A percentile compares a stretch with the other conserved stretches of the same genome.
phyloP scores from a whole-genome alignment of 2,797 vertebrate genomes.

The Lutjanus argentimaculatus region DNA sequence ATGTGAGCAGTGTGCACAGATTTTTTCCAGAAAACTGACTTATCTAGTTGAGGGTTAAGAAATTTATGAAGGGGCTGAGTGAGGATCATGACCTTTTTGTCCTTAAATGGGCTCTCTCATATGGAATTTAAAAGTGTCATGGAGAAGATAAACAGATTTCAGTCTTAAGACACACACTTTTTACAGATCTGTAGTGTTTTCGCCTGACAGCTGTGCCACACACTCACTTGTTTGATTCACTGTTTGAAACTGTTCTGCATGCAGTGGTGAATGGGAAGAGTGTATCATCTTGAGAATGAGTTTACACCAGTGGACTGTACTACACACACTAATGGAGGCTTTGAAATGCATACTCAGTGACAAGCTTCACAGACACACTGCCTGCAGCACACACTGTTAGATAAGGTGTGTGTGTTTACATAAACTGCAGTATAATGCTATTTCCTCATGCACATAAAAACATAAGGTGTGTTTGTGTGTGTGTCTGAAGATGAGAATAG shows the following conservation, averaged over 20 bases:
- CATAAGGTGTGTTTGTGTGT: background rate
- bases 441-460: background rate
- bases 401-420: conserved; percentile 8
- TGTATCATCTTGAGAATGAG: background rate
- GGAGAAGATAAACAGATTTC: background rate
- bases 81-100: background rate
- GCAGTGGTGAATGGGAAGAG: background rate
- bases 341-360: background rate
- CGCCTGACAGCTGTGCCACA: background rate
- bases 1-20: background rate
- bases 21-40: background rate
- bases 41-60: background rate
- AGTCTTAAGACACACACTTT: background rate
- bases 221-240: background rate
- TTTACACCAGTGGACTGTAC: background rate
- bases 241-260: background rate
- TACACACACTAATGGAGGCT: background rate
- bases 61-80: background rate
- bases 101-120: background rate
- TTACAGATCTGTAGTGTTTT: background rate
- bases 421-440: background rate
- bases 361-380: conserved; percentile 2
- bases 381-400: background rate
- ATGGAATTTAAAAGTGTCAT: background rate
- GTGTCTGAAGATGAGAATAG: background rate